Evolutionary conservation across 2,113 vertebrate genomes (phyloP), one percentile per base, ranked within the genome.

Genomic region (Natator depressus): DNA sequence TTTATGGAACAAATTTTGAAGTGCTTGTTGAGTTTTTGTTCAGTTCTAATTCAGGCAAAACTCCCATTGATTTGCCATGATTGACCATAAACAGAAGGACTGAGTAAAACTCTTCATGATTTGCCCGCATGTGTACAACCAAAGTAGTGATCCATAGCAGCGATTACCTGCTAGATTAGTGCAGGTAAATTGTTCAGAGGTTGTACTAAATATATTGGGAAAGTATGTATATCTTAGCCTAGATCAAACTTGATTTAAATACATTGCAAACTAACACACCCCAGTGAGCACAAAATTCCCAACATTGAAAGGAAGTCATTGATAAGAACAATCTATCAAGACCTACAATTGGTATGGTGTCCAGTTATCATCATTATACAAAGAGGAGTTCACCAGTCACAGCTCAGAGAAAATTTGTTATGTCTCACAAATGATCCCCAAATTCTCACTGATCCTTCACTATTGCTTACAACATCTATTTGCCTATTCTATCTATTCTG

Each of bases 51-150:
- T 82, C 54, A 86, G 81, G 5, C 10, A 91, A 5, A 80, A 62
- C 5, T 84, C 49, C 75, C 1, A 84, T 16, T 38, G 84, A 80
- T 49, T 6, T 35, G 4, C 16, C 80, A 16, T 51, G 86, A 86
- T 59, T 69, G 82, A 89, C 12, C 2, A 69, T 20, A 86, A 35
- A 53, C 55, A 88, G 84, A 49, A 85, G 3, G 3, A 46, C 16
- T 5, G 92, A 22, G 0, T 55, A 24, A 0, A 46, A 1, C 72
- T 51, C 87, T 88, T 90, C 59, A 83, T 50, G 91, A 84, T 89
- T 84, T 82, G 29, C 0, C n/a, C 85, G 93, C 19, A 19, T 47
- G 4, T 47, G 2, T 19, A 83, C 17, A 2, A 53, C 35, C 54
- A 47, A 22, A 54, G 53, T 54, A 54, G 53, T 22, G 53, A 54